phyloP scores from a whole-genome alignment of 2,113 vertebrate species.

The Ciconia boyciana region DNA sequence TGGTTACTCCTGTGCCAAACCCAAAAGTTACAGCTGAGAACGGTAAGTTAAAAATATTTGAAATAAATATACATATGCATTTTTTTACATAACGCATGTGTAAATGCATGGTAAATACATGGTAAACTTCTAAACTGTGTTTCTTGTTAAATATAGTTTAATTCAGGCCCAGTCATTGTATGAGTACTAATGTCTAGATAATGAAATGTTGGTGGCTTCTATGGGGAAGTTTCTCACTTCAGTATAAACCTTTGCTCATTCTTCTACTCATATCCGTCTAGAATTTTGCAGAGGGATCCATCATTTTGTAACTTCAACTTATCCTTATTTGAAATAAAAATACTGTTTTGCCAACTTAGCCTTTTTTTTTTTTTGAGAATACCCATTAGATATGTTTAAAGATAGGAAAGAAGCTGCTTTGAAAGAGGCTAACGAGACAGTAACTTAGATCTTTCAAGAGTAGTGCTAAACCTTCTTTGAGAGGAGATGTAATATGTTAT shows the following conservation, averaged over 20 bases:
- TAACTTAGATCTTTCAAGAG: neutral
- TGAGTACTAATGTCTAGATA: neutral
- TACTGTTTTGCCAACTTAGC: neutral
- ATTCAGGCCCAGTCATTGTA: neutral
- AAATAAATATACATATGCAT: neutral
- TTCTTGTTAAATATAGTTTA: neutral
- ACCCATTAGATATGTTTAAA: neutral
- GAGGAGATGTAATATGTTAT: neutral
- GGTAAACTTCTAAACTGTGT: neutral
- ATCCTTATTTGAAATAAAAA: neutral
- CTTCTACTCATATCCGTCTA: neutral
- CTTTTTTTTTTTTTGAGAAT: neutral
- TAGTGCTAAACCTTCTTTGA: neutral
- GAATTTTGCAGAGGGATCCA: neutral
- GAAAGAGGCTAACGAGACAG: neutral
- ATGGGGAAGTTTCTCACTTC: neutral
- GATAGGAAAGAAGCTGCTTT: neutral
- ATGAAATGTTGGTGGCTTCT: neutral
- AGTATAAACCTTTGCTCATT: neutral
- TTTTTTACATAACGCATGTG: neutral
- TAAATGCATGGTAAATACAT: neutral
- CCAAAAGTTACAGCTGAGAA: neutral
- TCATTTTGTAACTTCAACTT: neutral
- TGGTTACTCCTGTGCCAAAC: conserved; percentile 14
- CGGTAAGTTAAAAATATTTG: conserved; percentile 34